Percentiles rank a stretch among this genome's conserved stretches.
phyloP scores from a whole-genome alignment of 2,113 vertebrate species.

The Elephas maximus region DNA sequence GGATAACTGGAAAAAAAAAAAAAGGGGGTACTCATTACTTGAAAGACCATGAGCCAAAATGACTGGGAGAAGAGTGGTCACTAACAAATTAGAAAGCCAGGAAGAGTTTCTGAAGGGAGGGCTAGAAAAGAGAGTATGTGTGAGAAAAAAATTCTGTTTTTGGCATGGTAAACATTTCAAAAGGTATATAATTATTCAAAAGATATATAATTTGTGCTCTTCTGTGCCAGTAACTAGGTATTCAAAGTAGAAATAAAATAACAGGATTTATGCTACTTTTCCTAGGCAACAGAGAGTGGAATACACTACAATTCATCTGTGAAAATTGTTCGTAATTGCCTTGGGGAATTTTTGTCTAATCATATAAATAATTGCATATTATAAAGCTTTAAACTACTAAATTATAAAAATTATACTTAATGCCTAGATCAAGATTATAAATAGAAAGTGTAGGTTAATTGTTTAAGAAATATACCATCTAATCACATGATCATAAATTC shows the following conservation, averaged over 20 bases:
- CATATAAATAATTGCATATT: constrained; percentile 26
- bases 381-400: constrained; percentile 24
- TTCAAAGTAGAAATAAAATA: constrained; percentile 29
- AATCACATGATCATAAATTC: constrained; percentile 1
- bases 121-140: neutral
- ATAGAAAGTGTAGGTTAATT: neutral
- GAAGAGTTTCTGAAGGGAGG: neutral
- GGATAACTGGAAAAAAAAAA: neutral
- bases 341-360: constrained; percentile 9
- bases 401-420: constrained; percentile 16
- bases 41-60: neutral
- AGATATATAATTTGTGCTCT: neutral
- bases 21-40: neutral
- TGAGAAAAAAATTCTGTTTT: neutral
- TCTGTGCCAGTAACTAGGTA: neutral
- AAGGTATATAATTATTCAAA: neutral
- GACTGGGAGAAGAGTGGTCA: neutral
- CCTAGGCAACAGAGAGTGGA: neutral
- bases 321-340: constrained; percentile 24
- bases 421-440: neutral
- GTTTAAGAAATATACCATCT: neutral
- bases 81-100: neutral
- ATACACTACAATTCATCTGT: constrained; percentile 25
- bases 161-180: neutral
- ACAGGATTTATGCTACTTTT: constrained; percentile 29